Evolutionary conservation across 1,140 invertebrate genomes (phyloP).

Genomic region (Platorchestia sp.): DNA sequence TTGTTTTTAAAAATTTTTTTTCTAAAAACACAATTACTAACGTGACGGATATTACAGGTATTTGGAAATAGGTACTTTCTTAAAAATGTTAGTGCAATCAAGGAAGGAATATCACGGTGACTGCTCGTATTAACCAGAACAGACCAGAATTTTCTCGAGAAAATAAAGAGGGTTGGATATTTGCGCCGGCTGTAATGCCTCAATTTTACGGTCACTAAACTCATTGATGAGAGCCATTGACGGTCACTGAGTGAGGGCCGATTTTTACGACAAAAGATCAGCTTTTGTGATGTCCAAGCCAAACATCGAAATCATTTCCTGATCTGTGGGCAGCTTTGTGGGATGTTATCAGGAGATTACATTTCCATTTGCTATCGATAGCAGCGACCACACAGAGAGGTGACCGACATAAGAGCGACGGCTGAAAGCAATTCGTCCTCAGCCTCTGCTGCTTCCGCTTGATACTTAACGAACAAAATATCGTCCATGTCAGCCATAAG

Average conservation of each 20-base stretch:
- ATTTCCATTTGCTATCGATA: neutral
- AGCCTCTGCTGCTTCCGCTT: neutral
- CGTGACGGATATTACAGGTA: neutral
- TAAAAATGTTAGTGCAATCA: neutral
- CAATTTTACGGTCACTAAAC: constrained; percentile 53
- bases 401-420: neutral
- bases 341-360: neutral
- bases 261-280: constrained; percentile 26
- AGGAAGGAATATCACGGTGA: neutral
- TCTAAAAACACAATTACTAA: too few species aligned
- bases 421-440: neutral
- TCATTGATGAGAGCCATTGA: constrained; percentile 32
- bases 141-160: neutral
- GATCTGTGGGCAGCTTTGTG: neutral
- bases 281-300: neutral
- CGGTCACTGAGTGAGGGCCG: neutral
- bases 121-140: neutral
- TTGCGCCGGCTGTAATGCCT: neutral
- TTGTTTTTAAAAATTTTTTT: too few species aligned
- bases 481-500: neutral
- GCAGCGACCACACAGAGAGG: neutral
- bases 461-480: neutral
- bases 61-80: neutral
- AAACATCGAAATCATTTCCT: constrained; percentile 41
- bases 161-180: neutral